Evolutionary conservation across 2,888 invertebrate genomes (phyloP).

Genomic region (Choreutis nemorana): DNA sequence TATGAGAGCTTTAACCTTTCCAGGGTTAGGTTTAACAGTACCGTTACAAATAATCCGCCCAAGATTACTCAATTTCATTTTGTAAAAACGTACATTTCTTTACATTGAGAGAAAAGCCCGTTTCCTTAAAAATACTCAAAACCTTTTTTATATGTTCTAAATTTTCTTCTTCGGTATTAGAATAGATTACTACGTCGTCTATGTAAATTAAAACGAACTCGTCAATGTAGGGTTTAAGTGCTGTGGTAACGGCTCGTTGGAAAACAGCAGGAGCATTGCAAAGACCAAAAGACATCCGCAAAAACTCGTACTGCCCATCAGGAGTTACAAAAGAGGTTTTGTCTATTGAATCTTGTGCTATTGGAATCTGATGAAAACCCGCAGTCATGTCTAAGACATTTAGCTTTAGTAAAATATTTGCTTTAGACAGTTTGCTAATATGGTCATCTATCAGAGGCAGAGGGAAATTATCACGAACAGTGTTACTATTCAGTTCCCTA

Average conservation of each 20-base stretch:
- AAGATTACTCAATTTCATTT: constrained; percentile 15
- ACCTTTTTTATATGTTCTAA: constrained; percentile 4
- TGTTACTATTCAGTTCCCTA: too few relatives aligned
- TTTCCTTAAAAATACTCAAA: constrained; percentile 5
- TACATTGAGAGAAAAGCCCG: constrained; percentile 16
- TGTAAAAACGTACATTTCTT: constrained; percentile 11
- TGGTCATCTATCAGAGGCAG: too few relatives aligned
- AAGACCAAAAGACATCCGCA: constrained; percentile 1
- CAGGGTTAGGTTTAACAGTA: constrained; percentile 15
- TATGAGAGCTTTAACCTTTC: constrained; percentile 13
- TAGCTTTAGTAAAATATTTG: neutral
- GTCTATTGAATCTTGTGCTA: too few relatives aligned
- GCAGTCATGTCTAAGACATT: too few relatives aligned
- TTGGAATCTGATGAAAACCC: too few relatives aligned
- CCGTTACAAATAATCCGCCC: constrained; percentile 12
- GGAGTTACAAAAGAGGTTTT: too few relatives aligned
- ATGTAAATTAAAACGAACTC: constrained; percentile 8
- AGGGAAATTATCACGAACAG: too few relatives aligned
- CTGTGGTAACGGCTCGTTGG: too few relatives aligned
- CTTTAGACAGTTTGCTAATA: too few relatives aligned
- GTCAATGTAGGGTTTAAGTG: neutral
- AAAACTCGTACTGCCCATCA: neutral
- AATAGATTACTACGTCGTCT: constrained; percentile 8
- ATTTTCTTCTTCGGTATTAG: constrained; percentile 1
- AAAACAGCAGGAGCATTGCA: too few relatives aligned